phyloP scores from a whole-genome alignment of 2,888 invertebrate species.

The Lasioglossum marginatum region DNA sequence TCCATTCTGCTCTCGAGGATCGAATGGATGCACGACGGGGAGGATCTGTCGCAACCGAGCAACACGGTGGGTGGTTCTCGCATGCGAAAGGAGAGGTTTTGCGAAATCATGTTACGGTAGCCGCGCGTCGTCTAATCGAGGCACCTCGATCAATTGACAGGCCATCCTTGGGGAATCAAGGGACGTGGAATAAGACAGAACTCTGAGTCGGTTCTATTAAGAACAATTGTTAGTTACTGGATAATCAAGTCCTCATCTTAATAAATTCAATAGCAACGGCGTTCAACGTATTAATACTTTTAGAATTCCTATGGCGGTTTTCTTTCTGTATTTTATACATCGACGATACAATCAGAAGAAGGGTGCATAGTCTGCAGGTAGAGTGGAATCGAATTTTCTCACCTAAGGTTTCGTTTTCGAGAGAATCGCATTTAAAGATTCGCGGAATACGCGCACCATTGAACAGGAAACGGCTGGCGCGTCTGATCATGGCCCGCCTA shows the following conservation, averaged over 20 bases:
- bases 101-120: conserved; percentile 42
- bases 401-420: neutral
- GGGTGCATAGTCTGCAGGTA: no score
- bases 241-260: no score
- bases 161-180: conserved; percentile 24
- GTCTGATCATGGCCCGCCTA: neutral
- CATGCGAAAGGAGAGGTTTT: conserved; percentile 63
- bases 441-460: no score
- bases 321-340: no score
- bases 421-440: no score
- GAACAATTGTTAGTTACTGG: no score
- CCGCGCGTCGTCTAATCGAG: conserved; percentile 16
- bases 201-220: neutral
- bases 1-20: conserved; percentile 18
- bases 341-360: no score
- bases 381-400: no score
- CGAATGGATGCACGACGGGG: conserved; percentile 10
- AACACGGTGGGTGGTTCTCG: conserved; percentile 62
- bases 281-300: no score
- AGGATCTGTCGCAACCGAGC: conserved; percentile 57
- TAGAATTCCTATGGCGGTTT: no score
- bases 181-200: conserved; percentile 16
- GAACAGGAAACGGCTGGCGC: neutral
- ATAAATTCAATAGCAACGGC: no score
- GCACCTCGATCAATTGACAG: conserved; percentile 16